Evolutionary conservation across 2,797 vertebrate genomes (phyloP).

Genomic region (Clamator glandarius): DNA sequence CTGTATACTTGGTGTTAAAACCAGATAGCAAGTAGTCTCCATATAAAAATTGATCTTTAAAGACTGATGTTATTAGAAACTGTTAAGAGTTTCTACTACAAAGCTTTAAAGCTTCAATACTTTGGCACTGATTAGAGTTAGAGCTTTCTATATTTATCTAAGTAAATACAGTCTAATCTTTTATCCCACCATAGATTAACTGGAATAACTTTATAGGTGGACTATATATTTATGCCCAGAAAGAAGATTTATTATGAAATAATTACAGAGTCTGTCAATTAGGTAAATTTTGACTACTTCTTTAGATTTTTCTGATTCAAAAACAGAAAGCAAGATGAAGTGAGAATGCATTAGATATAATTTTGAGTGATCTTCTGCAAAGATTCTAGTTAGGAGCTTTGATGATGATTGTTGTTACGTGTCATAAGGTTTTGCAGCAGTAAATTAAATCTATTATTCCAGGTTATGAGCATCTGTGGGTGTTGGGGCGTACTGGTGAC

Average conservation of each 20-base stretch:
- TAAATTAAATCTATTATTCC: background rate
- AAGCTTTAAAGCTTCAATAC: background rate
- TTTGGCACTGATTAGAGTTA: background rate
- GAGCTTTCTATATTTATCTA: background rate
- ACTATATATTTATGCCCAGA: background rate
- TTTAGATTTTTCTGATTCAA: background rate
- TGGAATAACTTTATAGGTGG: background rate
- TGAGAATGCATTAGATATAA: background rate
- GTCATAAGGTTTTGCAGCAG: background rate
- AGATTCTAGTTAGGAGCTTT: background rate
- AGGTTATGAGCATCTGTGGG: background rate
- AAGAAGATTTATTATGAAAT: background rate
- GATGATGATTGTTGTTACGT: background rate
- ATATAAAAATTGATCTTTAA: background rate
- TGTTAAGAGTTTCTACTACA: background rate
- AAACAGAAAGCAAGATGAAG: background rate
- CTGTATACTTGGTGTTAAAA: background rate
- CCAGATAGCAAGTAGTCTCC: background rate
- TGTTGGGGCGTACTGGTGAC: background rate
- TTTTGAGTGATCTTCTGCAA: background rate
- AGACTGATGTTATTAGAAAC: background rate
- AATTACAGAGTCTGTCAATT: background rate
- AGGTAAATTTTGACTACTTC: background rate
- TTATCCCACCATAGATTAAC: background rate
- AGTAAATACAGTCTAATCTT: background rate